A percentile compares a stretch with the other conserved stretches of the same genome.
Conservation (phyloP, 2,888 invertebrate species). For the Acrobasis consociella region DNA sequence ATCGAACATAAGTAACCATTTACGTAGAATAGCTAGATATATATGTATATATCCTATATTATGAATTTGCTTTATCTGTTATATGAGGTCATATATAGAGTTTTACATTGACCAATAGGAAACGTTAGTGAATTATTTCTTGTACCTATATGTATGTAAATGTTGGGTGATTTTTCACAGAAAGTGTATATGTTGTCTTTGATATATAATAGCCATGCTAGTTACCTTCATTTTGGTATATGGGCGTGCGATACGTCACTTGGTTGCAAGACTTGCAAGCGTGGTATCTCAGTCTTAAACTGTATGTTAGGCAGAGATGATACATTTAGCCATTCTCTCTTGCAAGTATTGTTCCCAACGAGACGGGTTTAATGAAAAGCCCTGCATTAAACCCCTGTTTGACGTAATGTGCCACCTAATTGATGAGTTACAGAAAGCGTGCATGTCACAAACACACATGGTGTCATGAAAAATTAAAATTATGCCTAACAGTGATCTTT, state of each 20-base stretch:
- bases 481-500: too few relatives aligned
- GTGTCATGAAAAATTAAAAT: too few relatives aligned
- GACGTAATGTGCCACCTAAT: too few relatives aligned
- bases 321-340: too few relatives aligned
- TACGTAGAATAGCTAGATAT: neutral
- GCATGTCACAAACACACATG: too few relatives aligned
- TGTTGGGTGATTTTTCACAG: neutral
- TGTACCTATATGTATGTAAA: neutral
- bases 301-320: too few relatives aligned
- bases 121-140: neutral
- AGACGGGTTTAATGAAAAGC: too few relatives aligned
- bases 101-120: neutral
- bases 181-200: neutral
- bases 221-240: neutral
- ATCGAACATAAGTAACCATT: neutral
- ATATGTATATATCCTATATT: neutral
- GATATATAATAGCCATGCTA: neutral
- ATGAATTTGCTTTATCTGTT: neutral
- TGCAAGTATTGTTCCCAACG: too few relatives aligned
- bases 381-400: too few relatives aligned
- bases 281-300: too few relatives aligned
- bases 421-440: too few relatives aligned
- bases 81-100: neutral
- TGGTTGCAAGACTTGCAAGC: too few relatives aligned
- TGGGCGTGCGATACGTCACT: neutral